Evolutionary conservation across 2,113 vertebrate genomes (phyloP).

Genomic region (Girardinichthys multiradiatus): DNA sequence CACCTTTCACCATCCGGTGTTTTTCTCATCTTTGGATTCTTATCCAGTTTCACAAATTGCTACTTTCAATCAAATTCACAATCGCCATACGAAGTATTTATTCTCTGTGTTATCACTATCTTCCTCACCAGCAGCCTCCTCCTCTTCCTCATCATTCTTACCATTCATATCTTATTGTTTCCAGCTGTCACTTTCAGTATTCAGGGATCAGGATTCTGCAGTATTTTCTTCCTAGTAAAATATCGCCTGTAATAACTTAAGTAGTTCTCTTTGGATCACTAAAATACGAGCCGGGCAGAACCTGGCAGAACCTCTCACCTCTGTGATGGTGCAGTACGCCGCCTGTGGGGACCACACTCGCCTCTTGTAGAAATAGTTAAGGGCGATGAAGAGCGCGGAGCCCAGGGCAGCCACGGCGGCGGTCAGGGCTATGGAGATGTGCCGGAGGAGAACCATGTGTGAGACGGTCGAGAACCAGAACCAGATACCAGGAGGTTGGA

Average conservation of each 20-base stretch:
- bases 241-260: not conserved
- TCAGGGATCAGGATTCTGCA: not conserved
- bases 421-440: slow-evolving; percentile 80
- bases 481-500: not conserved
- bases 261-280: not conserved
- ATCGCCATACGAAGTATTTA: no score
- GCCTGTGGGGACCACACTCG: slow-evolving; percentile 76
- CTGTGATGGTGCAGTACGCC: slow-evolving; percentile 68
- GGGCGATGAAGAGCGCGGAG: slow-evolving; percentile 86
- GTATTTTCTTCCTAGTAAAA: not conserved
- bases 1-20: no score
- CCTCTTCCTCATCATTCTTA: not conserved
- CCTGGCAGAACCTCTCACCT: slow-evolving; percentile 48
- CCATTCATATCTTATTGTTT: not conserved
- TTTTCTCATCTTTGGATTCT: no score
- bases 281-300: no score
- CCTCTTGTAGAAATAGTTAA: slow-evolving; percentile 82
- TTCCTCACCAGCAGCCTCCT: not conserved
- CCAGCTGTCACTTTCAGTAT: not conserved
- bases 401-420: slow-evolving; percentile 86
- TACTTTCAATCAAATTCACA: no score
- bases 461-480: not conserved
- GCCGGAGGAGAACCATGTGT: slow-evolving; percentile 78
- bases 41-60: no score
- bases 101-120: no score